Evolutionary conservation across 2,797 vertebrate species (phyloP).

Genomic region (Nyctalus aviator): DNA sequence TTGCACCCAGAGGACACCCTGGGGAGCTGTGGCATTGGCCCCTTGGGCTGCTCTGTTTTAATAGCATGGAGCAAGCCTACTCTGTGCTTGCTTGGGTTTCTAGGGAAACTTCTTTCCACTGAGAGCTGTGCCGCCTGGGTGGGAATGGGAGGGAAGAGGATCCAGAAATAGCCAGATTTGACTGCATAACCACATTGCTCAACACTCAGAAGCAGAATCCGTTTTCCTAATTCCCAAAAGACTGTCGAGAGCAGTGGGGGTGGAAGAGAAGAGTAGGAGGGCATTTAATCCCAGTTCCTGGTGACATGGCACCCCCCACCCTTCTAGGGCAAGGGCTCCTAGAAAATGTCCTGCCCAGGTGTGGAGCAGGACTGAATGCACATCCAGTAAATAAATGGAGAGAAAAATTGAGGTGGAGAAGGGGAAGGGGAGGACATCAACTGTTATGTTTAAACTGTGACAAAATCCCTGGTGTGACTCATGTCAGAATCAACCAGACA

Average conservation of each 20-base stretch:
- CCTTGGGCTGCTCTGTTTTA: slow-evolving; percentile 59
- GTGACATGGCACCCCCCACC: neutral
- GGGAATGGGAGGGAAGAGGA: slow-evolving; percentile 67
- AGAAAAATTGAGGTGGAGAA: too few species aligned
- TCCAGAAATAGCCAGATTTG: slow-evolving; percentile 83
- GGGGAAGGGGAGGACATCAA: neutral
- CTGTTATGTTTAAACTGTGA: slow-evolving; percentile 38
- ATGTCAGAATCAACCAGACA: neutral
- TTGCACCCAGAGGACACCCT: neutral
- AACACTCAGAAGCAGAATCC: slow-evolving; percentile 70
- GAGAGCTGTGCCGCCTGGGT: slow-evolving; percentile 71
- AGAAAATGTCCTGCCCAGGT: neutral
- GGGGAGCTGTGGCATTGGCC: slow-evolving; percentile 31
- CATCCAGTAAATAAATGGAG: neutral
- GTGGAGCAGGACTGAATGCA: neutral
- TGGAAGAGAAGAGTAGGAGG: neutral
- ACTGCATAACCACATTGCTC: slow-evolving; percentile 71
- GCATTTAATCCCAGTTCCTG: neutral
- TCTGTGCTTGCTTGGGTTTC: slow-evolving; percentile 72
- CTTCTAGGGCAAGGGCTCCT: neutral
- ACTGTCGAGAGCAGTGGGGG: neutral
- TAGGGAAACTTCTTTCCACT: slow-evolving; percentile 74
- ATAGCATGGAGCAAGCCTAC: slow-evolving; percentile 51
- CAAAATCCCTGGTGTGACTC: slow-evolving; percentile 39
- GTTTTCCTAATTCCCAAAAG: slow-evolving; percentile 53